Conservation (phyloP, 2,113 vertebrate species). For the Hyaena hyaena region DNA sequence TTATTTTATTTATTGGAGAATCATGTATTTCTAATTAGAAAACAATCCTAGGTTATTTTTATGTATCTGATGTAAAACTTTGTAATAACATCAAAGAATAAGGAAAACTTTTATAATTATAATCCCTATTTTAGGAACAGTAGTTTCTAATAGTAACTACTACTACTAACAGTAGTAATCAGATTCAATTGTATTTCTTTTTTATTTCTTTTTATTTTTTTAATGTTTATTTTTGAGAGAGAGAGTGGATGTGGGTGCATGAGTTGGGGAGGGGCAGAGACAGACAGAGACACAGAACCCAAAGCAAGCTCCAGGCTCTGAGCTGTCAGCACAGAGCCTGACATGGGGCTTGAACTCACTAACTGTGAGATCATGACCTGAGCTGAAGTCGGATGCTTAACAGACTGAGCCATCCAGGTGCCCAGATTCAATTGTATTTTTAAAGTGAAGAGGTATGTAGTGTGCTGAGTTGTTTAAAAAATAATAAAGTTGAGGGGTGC, state of each 20-base stretch:
- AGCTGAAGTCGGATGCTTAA: too few relatives aligned
- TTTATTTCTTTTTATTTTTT: too few relatives aligned
- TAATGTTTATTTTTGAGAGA: too few relatives aligned
- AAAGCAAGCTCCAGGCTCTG: too few relatives aligned
- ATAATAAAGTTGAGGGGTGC: background rate
- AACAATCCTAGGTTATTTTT: background rate
- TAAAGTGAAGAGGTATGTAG: background rate
- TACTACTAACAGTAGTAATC: background rate
- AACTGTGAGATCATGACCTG: too few relatives aligned
- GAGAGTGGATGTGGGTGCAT: too few relatives aligned
- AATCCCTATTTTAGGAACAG: constrained; percentile 8
- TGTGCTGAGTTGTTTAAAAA: background rate
- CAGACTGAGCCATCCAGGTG: too few relatives aligned
- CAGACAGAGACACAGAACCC: too few relatives aligned
- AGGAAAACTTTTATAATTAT: background rate
- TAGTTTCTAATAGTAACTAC: background rate
- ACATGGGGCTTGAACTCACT: too few relatives aligned
- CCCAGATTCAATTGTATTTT: background rate
- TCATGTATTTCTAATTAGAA: constrained; percentile 31
- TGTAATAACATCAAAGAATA: constrained; percentile 6
- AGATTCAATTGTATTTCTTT: background rate
- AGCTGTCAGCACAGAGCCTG: too few relatives aligned
- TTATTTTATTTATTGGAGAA: background rate
- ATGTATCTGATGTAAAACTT: background rate
- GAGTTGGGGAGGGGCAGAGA: too few relatives aligned